Conservation (phyloP, 2,888 invertebrate genomes). For the Gryllus longicercus region DNA sequence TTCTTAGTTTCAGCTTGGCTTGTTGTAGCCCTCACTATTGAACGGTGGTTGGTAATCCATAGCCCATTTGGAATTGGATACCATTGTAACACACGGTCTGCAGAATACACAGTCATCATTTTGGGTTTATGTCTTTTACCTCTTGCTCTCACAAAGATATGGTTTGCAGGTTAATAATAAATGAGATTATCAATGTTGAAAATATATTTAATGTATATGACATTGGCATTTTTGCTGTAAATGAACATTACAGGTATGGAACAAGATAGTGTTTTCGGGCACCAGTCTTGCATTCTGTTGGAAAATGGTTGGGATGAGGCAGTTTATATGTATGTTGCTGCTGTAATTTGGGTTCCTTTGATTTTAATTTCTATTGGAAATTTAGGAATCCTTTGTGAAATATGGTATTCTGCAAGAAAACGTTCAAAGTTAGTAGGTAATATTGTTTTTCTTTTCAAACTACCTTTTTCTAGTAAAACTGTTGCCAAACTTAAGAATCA, state of each 20-base stretch:
- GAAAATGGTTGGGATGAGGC: slow-evolving; percentile 39
- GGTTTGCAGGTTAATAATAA: not conserved
- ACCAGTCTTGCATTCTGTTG: slow-evolving; percentile 42
- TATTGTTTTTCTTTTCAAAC: not conserved
- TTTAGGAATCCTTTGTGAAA: slow-evolving; percentile 43
- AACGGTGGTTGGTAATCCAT: slow-evolving; percentile 36
- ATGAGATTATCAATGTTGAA: not conserved
- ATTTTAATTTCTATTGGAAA: slow-evolving; percentile 46
- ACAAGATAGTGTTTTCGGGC: slow-evolving; percentile 47
- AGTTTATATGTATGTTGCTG: slow-evolving; percentile 45
- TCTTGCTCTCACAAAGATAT: not conserved
- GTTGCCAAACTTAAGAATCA: too few relatives aligned
- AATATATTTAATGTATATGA: too few relatives aligned
- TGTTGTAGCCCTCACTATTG: slow-evolving; percentile 46
- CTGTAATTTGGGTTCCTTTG: slow-evolving; percentile 47
- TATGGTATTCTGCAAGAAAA: slow-evolving; percentile 40
- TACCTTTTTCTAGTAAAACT: too few relatives aligned
- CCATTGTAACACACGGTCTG: not conserved
- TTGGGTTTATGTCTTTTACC: not conserved
- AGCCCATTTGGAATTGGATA: not conserved
- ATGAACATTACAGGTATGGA: slow-evolving; percentile 44
- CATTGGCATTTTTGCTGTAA: not conserved
- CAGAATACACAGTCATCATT: not conserved
- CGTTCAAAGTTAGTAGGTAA: slow-evolving; percentile 22
- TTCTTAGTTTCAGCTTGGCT: slow-evolving; percentile 44